Base-by-base conservation (phyloP, 1,140 invertebrate species). In the Philaenus spumarius region DNA sequence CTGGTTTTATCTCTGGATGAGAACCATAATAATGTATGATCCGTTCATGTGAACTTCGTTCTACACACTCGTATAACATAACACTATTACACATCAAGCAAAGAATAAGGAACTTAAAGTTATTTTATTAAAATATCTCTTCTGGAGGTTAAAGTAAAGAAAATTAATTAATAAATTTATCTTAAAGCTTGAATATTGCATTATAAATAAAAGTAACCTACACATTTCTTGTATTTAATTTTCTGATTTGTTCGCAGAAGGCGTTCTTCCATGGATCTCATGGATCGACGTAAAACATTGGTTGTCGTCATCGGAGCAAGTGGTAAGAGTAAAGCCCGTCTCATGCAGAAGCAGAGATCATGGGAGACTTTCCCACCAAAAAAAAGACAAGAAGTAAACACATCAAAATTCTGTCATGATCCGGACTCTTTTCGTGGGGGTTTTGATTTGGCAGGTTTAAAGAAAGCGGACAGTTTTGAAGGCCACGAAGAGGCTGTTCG, bases 401-500 rank as follows among this genome's bases (percentile, higher is more conserved):
- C 20, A 6, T 64, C 35, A n/a, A 67, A 69, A 58, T 69, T 68
- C 52, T 69, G 67, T 60, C 58, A 62, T 46, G 68, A 72, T 59
- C 68, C 71, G 5, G 66, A 70, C 50, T 67, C 69, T 20, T 70
- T 71, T 48, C 61, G 65, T 46, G 68, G 67, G 39, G 68, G 63
- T 5, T 70, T 70, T 40, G 62, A 67, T 45, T 45, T 64, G n/a
- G 64, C 60, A 26, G 64, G 59, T 24, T 50, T 65, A 1, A 63
- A 65, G 47, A 65, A 82, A 68, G 79, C 82, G 1, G 82, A 84
- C 63, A 83, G 81, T 66, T 84, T 84, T 66, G 82, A 84, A 69
- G 83, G 84, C 2, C 84, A 86, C 67, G 84, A 86, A 68, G 83
- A 86, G 64, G 83, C 83, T 4, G 83, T 86, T 3, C 75, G 83